Conservation (phyloP, 2,113 vertebrate genomes). For the Odocoileus virginianus region DNA sequence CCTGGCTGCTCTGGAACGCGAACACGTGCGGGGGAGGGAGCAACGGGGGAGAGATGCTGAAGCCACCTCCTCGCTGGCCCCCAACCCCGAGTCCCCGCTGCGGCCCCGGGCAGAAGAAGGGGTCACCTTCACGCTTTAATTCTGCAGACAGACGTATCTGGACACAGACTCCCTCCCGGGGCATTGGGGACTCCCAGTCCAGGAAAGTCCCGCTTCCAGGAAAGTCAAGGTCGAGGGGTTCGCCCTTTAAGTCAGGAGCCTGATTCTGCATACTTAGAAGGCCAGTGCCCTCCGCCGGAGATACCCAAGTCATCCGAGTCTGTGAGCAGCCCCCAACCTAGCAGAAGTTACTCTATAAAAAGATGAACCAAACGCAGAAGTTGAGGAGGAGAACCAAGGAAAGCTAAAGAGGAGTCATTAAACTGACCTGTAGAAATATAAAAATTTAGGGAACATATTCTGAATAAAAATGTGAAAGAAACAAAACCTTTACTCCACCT, state of each 20-base stretch:
- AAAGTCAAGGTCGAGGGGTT: background rate
- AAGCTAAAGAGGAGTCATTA: background rate
- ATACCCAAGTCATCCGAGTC: background rate
- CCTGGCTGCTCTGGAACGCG: fast-evolving
- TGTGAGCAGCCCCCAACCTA: no score
- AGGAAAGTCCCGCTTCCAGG: background rate
- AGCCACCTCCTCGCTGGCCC: background rate
- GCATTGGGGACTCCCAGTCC: no score
- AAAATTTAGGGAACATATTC: background rate
- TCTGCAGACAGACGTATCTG: background rate
- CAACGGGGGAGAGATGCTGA: fast-evolving
- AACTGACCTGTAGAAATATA: background rate
- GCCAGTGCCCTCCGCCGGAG: background rate
- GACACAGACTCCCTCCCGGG: fast-evolving
- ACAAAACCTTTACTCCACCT: background rate
- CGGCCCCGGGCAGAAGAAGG: background rate
- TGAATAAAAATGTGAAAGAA: background rate
- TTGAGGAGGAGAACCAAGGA: background rate
- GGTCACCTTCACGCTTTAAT: no score
- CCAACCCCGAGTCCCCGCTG: background rate
- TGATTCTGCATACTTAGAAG: background rate
- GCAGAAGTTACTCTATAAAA: background rate
- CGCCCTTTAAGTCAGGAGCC: background rate
- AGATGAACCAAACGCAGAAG: background rate
- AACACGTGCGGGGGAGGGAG: fast-evolving